Base-by-base conservation (phyloP, 2,797 vertebrate species). In the Heterohyrax brucei region DNA sequence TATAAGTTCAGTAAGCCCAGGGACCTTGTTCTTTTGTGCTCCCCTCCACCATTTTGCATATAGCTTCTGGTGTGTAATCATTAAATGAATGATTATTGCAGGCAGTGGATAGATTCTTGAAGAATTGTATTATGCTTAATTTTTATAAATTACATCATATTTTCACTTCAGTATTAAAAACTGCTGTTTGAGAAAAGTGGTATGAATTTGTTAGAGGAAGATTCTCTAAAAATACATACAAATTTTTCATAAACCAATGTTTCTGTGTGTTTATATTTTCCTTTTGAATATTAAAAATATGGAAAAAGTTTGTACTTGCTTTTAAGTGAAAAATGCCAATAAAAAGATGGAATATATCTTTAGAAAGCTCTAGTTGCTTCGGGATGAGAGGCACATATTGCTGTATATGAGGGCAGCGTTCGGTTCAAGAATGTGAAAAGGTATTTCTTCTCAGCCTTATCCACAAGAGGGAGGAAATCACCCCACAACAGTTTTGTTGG, bases 381-480 rank as follows among this genome's bases (percentile, higher is more conserved):
- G 21, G 14, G 10, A 87, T 78, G 44, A 96, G 61, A 87, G 92
- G 80, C 4, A 9, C 48, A 2, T 8, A 5, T 73, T 1, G 44
- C 28, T 59, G 1, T n/a, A 21, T 10, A 3, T 62, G 39, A 78
- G 48, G 79, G 9, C 33, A 89, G 33, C 10, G 12, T 50, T 26
- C 30, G 28, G 3, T 81, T 26, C 39, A 13, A 85, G 39, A 83
- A 72, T 28, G 6, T 91, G n/a, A 46, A 62, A 87, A 79, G 39
- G 30, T 56, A 48, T 21, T 90, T 95, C 56, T 87, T 96, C 93
- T 87, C 48, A 75, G 30, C 7, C 46, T 88, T 90, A 28, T 82
- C 80, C 62, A 61, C 16, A 44, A 84, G 77, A 92, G 22, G 44
- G 64, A 94, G 30, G 30, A 56, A 13, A 44, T 83, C 7, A n/a